phyloP scores from a whole-genome alignment of 2,797 vertebrate genomes.

The Artibeus lituratus region DNA sequence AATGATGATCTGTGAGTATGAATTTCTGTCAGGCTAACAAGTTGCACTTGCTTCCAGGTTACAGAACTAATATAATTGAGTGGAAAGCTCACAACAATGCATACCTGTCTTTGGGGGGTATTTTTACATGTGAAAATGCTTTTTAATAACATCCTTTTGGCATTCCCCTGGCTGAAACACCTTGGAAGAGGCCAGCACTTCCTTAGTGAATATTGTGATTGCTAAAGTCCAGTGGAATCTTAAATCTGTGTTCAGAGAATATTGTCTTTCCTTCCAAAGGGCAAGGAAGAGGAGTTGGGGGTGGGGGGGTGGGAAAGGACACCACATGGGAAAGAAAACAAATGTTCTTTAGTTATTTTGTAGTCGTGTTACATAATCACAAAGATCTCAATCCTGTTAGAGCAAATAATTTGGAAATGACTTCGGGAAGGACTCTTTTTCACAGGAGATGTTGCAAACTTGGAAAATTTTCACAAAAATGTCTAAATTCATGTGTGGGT shows the following conservation, averaged over 20 bases:
- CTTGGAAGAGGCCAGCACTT: conserved; percentile 38
- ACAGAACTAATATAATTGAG: not conserved
- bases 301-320: not conserved
- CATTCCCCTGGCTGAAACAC: conserved; percentile 15
- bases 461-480: not conserved
- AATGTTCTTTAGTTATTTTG: not conserved
- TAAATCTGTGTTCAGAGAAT: not conserved
- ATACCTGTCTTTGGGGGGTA: conserved; percentile 2
- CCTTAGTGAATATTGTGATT: not conserved
- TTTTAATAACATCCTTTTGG: conserved; percentile 60
- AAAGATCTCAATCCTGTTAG: not conserved
- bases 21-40: not conserved
- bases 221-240: not conserved
- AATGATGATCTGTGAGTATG: not conserved
- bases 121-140: conserved; percentile 45
- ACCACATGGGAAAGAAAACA: not conserved
- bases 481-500: not conserved
- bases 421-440: not conserved
- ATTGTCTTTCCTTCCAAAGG: not conserved
- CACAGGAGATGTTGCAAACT: not conserved
- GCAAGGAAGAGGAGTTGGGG: too few relatives aligned
- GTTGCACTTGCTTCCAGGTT: not conserved
- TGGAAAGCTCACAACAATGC: not conserved
- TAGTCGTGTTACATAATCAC: not conserved
- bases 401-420: not conserved